phyloP scores from a whole-genome alignment of 2,888 invertebrate genomes.

The Athripsodes cinereus region DNA sequence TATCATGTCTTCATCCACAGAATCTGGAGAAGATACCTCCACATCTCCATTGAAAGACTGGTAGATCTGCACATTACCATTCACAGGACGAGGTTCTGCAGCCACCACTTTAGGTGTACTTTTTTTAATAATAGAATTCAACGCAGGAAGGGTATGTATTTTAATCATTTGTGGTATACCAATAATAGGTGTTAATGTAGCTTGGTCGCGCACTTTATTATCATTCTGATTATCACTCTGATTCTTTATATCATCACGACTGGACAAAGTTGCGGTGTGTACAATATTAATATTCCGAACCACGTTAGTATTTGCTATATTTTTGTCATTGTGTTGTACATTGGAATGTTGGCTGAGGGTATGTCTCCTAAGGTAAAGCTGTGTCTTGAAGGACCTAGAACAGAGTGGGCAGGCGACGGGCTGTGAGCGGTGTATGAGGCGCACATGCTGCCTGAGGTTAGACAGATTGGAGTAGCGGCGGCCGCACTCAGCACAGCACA shows the following conservation, averaged over 20 bases:
- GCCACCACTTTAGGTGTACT: background rate
- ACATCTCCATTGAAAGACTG: constrained; percentile 19
- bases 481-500: constrained; percentile 61
- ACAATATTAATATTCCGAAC: background rate
- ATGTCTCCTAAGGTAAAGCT: constrained; percentile 70
- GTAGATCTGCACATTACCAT: constrained; percentile 11
- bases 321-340: constrained; percentile 2
- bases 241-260: background rate
- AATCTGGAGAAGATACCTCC: constrained; percentile 21
- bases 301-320: background rate
- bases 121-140: background rate
- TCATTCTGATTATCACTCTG: constrained; percentile 1
- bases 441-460: constrained; percentile 70
- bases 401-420: constrained; percentile 64
- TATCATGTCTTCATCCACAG: constrained; percentile 14
- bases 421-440: constrained; percentile 66
- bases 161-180: background rate
- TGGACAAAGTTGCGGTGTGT: background rate
- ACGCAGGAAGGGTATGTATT: background rate
- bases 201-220: constrained; percentile 9
- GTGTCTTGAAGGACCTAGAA: constrained; percentile 69
- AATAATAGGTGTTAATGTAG: constrained; percentile 1
- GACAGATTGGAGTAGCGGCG: constrained; percentile 66
- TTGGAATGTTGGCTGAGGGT: constrained; percentile 60
- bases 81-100: background rate